Base-by-base conservation (phyloP, 2,888 invertebrate species). In the Schrankia costaestrigalis region DNA sequence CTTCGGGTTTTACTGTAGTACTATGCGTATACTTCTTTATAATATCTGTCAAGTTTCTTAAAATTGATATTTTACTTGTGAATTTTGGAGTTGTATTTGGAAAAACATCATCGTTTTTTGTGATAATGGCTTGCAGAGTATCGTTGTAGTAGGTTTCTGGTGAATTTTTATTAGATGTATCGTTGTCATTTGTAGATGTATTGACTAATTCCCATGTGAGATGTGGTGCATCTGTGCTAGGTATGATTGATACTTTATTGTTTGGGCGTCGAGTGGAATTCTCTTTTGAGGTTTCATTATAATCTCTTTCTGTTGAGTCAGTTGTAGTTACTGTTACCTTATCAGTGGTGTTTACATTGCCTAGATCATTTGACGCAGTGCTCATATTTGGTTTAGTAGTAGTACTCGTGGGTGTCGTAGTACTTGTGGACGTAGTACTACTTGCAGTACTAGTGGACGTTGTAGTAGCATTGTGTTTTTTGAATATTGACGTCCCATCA, bases 31-130 rank as follows among this genome's bases (percentile, higher is more conserved):
- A 85, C 30, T 89, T 90, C 52, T 91, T 91, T 41, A 92, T 91
- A 26, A 92, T 90, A 18, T 91, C 82, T 0, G 93, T 91, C 36
- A 92, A 87, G 63, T 93, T 92, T 56, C 88, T 89, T 46, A 91
- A 76, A 51, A 85, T 69, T 40, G 82, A 78, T 38, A 89, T 80
- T 63, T 81, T 86, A 35, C 70, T 78, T 3, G 73, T 56, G 62
- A 86, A 86, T 48, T 69, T 79, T 7, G 86, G 84, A 11, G 87
- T 86, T 5, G 86, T 84, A 35, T 79, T 85, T 6, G 83, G 77
- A 41, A 78, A 78, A 9, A 73, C 55, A 21, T 79, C 85, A 47
- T 86, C 83, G 62, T 91, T 90, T 66, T 89, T 90, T 1, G 89
- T 90, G 18, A 91, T 90, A 53, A 91, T 90, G 2, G 91, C 91